Conservation (phyloP, 1,140 invertebrate species). For the Drosophila paulistorum region DNA sequence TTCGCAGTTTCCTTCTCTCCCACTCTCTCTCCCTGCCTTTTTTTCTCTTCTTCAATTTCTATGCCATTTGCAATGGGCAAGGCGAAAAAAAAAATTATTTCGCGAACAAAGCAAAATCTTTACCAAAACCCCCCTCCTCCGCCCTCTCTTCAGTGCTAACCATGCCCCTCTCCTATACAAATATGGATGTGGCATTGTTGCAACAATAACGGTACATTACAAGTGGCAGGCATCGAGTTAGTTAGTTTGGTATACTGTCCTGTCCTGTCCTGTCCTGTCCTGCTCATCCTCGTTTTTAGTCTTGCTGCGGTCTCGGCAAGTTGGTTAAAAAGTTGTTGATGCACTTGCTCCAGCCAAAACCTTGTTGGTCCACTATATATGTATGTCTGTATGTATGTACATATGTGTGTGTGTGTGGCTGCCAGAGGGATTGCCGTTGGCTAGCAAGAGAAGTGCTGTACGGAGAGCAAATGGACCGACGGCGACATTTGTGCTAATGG, state of each 20-base stretch:
- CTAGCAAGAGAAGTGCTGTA: not conserved
- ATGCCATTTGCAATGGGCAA: slow-evolving; percentile 3
- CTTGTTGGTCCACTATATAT: not conserved
- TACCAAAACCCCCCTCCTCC: not conserved
- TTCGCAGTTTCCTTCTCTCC: slow-evolving; percentile 10
- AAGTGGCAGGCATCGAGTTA: slow-evolving; percentile 73
- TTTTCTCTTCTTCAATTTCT: too few species aligned
- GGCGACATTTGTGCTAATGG: slow-evolving; percentile 60
- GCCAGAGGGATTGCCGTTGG: not conserved
- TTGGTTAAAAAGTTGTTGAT: slow-evolving; percentile 80
- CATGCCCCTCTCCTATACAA: not conserved
- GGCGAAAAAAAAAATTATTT: slow-evolving; percentile 42
- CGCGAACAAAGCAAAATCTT: slow-evolving; percentile 66
- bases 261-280: not conserved
- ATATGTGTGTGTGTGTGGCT: not conserved
- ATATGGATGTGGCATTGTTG: slow-evolving; percentile 31
- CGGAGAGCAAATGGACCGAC: slow-evolving; percentile 6
- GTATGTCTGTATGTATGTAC: too few species aligned
- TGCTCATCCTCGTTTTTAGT: slow-evolving; percentile 10
- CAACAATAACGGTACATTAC: slow-evolving; percentile 72
- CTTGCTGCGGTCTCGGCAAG: slow-evolving; percentile 68
- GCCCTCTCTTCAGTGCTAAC: too few species aligned
- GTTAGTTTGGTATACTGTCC: slow-evolving; percentile 52
- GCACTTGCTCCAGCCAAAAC: slow-evolving; percentile 47
- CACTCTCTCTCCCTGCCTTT: not conserved